Base-by-base conservation (phyloP, 2,797 vertebrate genomes). In the Xyrichtys novacula region DNA sequence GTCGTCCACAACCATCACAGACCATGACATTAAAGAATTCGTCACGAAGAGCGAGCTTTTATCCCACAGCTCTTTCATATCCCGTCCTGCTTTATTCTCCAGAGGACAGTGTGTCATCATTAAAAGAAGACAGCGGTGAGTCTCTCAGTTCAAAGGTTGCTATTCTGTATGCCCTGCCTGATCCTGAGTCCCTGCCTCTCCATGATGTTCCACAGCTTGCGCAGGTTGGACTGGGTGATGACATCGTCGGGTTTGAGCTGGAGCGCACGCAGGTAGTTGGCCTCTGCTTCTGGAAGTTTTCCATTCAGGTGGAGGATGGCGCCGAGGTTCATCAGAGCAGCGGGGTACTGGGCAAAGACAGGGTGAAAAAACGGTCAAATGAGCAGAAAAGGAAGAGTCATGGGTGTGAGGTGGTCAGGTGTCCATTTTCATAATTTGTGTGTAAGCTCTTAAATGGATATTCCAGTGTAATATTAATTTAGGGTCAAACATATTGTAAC, bases 201-300 rank as follows among this genome's bases (percentile, higher is more conserved):
- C 97, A 99, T 99, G 88, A 99, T 98, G 91, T 99, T 99, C 97
- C 97, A 97, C 65, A 99, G 91, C 85, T 99, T 99, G 70, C 96
- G 96, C 80, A 98, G 95, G 85, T 99, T 99, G 76, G 98, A 98
- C 83, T 97, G 97, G 5, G 98, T 99, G 72, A 99, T 99, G 84
- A 88, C 85, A 26, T 99, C 97, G 15, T 99, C 96, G 0, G 97
- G 97, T 73, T 99, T 99, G 79, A 98, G 95, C 81, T 94, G 96
- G 42, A 99, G 94, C 1, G 98, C 97, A 19, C 93, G 93, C 85
- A 98, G 94, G 91, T 99, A 99, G 92, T 99, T 98, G 84, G 94
- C 92, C 89, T 99, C 98, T 0, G 97, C 97, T 58, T 97, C 94
- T 38, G 91, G 93, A 19, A 98, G 95, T 39, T 96, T 96, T 23